A percentile compares a stretch with the other conserved stretches of the same genome.
phyloP scores from a whole-genome alignment of 2,888 invertebrate species.

The Melikaiella ostensackeni region DNA sequence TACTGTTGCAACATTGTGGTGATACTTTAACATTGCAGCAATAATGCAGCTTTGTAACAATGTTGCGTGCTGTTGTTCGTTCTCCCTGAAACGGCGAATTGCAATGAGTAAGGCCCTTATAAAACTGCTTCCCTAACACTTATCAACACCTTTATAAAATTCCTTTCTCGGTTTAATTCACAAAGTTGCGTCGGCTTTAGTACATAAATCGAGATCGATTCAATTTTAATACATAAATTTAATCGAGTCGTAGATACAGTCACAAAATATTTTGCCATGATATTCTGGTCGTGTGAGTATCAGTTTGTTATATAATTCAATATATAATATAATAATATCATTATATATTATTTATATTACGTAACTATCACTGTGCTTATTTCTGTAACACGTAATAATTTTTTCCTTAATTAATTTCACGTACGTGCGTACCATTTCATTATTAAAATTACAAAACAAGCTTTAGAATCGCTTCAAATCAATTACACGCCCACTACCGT shows the following conservation, averaged over 20 bases:
- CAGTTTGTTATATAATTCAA: conserved; percentile 43
- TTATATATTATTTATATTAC: conserved; percentile 52
- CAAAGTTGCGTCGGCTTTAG: conserved; percentile 27
- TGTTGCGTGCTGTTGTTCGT: not conserved
- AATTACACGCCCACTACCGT: no score
- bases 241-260: conserved; percentile 42
- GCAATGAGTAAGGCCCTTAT: conserved; percentile 32
- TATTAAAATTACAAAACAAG: conserved; percentile 40
- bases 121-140: conserved; percentile 28
- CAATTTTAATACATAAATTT: conserved; percentile 28
- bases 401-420: conserved; percentile 56
- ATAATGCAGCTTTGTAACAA: no score
- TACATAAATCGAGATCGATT: conserved; percentile 35
- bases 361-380: conserved; percentile 73
- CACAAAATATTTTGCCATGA: conserved; percentile 52
- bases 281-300: conserved; percentile 49
- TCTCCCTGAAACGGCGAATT: conserved; percentile 3
- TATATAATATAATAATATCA: conserved; percentile 49
- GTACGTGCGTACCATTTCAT: conserved; percentile 50
- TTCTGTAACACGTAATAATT: conserved; percentile 69
- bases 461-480: conserved; percentile 7
- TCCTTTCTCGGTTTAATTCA: conserved; percentile 45
- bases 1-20: no score
- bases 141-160: conserved; percentile 53
- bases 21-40: no score